These are phyloP conservation scores for Sebastiscus tertius DNA, from an alignment of 2,797 vertebrate genomes.

Conservation along the genomic window DNA sequence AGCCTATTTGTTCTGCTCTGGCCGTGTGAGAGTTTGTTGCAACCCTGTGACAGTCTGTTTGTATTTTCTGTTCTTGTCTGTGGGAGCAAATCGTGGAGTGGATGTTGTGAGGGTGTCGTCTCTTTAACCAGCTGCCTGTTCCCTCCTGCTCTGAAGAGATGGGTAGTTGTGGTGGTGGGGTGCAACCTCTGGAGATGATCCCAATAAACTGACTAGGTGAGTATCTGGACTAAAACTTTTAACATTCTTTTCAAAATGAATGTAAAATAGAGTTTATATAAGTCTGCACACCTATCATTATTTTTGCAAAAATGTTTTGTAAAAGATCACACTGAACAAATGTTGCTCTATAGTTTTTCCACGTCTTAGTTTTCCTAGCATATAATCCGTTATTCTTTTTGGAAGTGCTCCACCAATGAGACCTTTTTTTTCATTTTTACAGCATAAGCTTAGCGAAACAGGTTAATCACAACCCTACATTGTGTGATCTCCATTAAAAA, in stretches of 20 bases:
- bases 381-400: neutral
- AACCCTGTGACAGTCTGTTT: neutral
- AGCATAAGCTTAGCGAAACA: neutral
- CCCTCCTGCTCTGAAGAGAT: neutral
- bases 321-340: neutral
- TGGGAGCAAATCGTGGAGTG: neutral
- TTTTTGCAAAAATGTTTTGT: neutral
- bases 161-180: too few species aligned
- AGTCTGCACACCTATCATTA: neutral
- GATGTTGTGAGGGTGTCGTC: neutral
- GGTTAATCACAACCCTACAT: neutral
- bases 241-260: neutral
- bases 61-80: slow-evolving; percentile 1
- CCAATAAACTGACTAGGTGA: neutral
- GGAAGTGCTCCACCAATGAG: neutral
- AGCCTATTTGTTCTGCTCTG: too few species aligned
- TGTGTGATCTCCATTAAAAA: neutral
- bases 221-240: neutral
- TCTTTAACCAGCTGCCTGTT: neutral
- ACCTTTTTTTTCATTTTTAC: neutral
- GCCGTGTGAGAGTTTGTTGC: neutral
- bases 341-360: neutral
- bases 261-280: neutral
- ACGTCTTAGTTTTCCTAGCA: neutral
- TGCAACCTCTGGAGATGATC: neutral